phyloP scores from a whole-genome alignment of 2,888 invertebrate genomes.

The Rhamnusium bicolor region DNA sequence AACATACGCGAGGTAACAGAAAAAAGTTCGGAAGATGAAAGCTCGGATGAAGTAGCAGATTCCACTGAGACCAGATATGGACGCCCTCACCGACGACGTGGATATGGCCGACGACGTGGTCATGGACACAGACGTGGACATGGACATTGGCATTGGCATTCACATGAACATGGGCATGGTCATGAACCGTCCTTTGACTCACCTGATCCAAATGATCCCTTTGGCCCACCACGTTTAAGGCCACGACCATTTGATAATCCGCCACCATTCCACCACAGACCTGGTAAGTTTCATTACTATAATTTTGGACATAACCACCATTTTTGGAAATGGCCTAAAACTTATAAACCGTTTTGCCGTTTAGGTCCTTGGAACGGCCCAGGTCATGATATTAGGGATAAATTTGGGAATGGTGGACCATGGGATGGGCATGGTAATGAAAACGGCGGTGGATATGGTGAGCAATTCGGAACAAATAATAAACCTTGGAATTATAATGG shows the following conservation, averaged over 20 bases:
- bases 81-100: not conserved
- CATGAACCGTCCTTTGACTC: not conserved
- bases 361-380: slow-evolving; percentile 9
- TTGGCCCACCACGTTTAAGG: not conserved
- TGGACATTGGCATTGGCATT: not conserved
- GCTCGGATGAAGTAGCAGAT: not conserved
- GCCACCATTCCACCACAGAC: not conserved
- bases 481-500: not conserved
- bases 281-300: slow-evolving; percentile 5
- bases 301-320: not conserved
- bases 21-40: not conserved
- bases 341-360: not conserved
- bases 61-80: not conserved
- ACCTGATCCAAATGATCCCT: not conserved
- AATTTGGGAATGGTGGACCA: not conserved
- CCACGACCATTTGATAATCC: not conserved
- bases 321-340: not conserved
- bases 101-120: not conserved
- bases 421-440: not conserved
- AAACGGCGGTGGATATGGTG: not conserved
- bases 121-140: not conserved
- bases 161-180: not conserved
- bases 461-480: not conserved
- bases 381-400: not conserved
- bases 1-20: not conserved